phyloP scores from a whole-genome alignment of 92 coral and sea anemone species.

The Palythoa heliodiscus region DNA sequence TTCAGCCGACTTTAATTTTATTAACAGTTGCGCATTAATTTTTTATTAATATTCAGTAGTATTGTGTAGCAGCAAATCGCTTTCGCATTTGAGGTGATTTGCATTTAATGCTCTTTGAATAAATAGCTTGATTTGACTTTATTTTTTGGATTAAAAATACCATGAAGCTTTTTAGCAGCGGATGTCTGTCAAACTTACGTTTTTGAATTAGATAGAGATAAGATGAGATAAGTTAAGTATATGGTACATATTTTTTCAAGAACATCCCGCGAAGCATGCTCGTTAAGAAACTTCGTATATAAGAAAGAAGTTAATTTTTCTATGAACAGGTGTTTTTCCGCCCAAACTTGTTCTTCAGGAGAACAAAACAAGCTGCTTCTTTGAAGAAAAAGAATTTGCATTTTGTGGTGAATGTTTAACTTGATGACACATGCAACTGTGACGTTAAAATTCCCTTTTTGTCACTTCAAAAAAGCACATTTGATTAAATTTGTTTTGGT shows the following conservation, averaged over 20 bases:
- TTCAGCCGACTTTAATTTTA: neutral
- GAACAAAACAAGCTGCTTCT: slow-evolving; percentile 3
- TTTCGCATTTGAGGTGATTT: slow-evolving; percentile 6
- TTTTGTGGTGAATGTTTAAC: slow-evolving; percentile 3
- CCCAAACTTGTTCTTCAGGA: neutral
- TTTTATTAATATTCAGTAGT: neutral
- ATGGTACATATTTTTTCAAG: neutral
- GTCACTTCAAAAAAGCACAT: too few species aligned
- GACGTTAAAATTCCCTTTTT: too few species aligned
- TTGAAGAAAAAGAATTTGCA: neutral
- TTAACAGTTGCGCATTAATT: neutral
- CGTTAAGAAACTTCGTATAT: neutral
- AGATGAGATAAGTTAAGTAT: neutral
- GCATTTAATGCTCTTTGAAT: slow-evolving; percentile 12
- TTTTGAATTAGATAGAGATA: neutral
- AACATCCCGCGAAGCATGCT: neutral
- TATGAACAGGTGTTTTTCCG: slow-evolving; percentile 18
- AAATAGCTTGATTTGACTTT: neutral
- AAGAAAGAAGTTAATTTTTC: neutral
- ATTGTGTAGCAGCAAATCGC: slow-evolving; percentile 15
- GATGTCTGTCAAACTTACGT: neutral
- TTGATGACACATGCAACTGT: neutral
- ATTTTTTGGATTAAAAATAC: neutral
- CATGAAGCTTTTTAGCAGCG: neutral
- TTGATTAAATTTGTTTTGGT: too few species aligned